Evolutionary conservation across 2,888 invertebrate genomes (phyloP).

Genomic region (Apotomis betuletana): DNA sequence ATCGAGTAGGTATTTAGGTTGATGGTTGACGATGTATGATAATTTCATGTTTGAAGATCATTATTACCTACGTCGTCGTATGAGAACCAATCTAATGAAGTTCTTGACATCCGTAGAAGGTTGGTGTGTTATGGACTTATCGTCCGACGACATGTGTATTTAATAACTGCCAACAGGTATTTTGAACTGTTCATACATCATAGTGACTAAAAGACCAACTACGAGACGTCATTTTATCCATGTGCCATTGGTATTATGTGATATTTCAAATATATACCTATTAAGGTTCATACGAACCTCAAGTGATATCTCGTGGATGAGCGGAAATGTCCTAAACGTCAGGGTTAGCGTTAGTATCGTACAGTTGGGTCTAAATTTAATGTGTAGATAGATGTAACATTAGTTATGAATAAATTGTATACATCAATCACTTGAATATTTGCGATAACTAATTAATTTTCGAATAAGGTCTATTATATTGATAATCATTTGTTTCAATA

Average conservation of each 20-base stretch:
- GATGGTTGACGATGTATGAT: too few relatives aligned
- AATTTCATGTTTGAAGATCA: too few relatives aligned
- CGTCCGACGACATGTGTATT: too few relatives aligned
- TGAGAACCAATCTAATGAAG: too few relatives aligned
- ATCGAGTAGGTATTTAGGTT: not conserved
- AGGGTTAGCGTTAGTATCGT: slow-evolving; percentile 26
- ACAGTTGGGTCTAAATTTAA: slow-evolving; percentile 44
- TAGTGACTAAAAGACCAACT: too few relatives aligned
- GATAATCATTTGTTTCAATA: slow-evolving; percentile 57
- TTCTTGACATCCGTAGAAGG: too few relatives aligned
- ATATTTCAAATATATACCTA: not conserved
- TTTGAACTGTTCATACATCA: too few relatives aligned
- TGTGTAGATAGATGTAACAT: slow-evolving; percentile 54
- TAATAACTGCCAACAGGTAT: too few relatives aligned
- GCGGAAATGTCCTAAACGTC: not conserved
- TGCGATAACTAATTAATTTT: slow-evolving; percentile 70
- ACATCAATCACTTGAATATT: slow-evolving; percentile 69
- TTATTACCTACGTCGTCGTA: too few relatives aligned
- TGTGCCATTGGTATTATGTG: too few relatives aligned
- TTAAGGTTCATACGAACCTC: not conserved
- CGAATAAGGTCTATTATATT: slow-evolving; percentile 72
- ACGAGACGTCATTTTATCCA: too few relatives aligned
- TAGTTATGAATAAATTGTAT: slow-evolving; percentile 58
- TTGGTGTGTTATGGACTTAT: too few relatives aligned
- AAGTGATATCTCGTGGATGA: not conserved